A percentile compares a stretch with the other conserved stretches of the same genome.
Evolutionary conservation across 2,113 vertebrate genomes (phyloP).

Genomic region (Festucalex cinctus): DNA sequence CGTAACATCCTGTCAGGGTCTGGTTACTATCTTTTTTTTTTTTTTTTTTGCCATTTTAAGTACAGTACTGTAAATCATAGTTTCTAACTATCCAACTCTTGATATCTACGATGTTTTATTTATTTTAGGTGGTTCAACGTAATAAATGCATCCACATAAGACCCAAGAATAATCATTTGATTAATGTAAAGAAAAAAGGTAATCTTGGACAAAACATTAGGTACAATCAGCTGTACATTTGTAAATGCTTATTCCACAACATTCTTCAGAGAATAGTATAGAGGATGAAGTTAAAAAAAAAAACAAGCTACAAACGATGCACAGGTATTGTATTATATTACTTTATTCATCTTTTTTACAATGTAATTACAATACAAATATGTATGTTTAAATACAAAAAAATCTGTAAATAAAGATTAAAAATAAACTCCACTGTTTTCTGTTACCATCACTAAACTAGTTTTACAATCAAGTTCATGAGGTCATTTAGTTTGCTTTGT

Average conservation of each 20-base stretch:
- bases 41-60: neutral
- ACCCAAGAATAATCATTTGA: too few relatives aligned
- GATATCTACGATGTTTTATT: too few relatives aligned
- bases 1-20: neutral
- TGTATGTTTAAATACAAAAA: constrained; percentile 83
- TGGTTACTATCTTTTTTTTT: neutral
- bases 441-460: constrained; percentile 76
- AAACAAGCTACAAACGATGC: neutral
- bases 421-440: constrained; percentile 80
- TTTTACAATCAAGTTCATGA: constrained; percentile 82
- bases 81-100: too few relatives aligned
- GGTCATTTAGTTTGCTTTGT: constrained; percentile 76
- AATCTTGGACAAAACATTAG: too few relatives aligned
- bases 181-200: too few relatives aligned
- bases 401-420: constrained; percentile 83
- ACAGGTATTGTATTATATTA: constrained; percentile 77
- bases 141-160: too few relatives aligned
- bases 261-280: too few relatives aligned
- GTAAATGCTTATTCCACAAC: too few relatives aligned
- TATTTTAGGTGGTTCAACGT: too few relatives aligned
- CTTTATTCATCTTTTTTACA: constrained; percentile 83
- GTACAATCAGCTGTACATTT: too few relatives aligned
- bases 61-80: neutral
- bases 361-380: constrained; percentile 85
- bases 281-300: neutral